Evolutionary conservation across 2,797 vertebrate species (phyloP), one percentile per base, ranked within the genome.

Genomic region (Anniella stebbinsi): DNA sequence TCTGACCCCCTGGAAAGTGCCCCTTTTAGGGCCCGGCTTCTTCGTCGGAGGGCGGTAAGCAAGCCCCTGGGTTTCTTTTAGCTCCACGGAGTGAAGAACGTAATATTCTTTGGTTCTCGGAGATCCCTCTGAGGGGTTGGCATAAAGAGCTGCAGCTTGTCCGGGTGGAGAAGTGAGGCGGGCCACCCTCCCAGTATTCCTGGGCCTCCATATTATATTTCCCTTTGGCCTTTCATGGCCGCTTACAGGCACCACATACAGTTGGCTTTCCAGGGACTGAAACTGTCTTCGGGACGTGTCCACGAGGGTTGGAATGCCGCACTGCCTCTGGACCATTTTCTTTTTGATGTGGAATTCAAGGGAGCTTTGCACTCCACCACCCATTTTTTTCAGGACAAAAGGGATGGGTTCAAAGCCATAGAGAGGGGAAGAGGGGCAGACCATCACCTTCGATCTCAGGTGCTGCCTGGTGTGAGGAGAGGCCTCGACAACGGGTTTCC

Each of bases 291-390:
- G 2, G 1, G 90, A 86, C 9, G 60, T 36, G 21, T 33, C 4
- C 1, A 88, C 69, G 2, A 81, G 11, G 0, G 75, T 67, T 45
- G 87, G 87, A 4, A 81, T 8, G 0, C 77, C 83, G 25, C 87
- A 88, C 2, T 23, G 83, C 23, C 45, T 3, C 77, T 91, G 87
- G 13, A 88, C 83, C 87, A 86, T 91, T 82, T 91, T 91, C 83
- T 88, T 91, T 73, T 88, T 86, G 57, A 88, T 1, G 2, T 88
- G 90, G 11, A 57, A 69, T 38, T 91, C 90, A 17, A 91, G 78
- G 45, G 28, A 23, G 15, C 23, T 1, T 60, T 48, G 67, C 2
- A 15, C 45, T 33, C 80, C 45, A 0, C 51, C n/a, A 0, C 36
- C 70, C 67, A 88, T 25, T 17, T 51, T 54, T 17, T 54, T 38